Evolutionary conservation across 2,113 vertebrate genomes (phyloP).

Genomic region (Pseudonaja textilis): DNA sequence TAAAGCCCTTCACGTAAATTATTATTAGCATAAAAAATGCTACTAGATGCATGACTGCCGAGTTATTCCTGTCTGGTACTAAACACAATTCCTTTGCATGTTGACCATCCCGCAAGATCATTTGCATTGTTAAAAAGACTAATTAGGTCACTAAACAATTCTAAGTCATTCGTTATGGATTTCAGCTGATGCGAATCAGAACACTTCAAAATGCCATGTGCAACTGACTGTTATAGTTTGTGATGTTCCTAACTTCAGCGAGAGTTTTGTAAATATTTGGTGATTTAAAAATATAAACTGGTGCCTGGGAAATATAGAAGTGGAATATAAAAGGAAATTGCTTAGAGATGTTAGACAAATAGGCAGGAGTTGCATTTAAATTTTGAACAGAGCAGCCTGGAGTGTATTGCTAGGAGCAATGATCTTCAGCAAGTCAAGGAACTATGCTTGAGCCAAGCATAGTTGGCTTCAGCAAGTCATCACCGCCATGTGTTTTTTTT

Average conservation of each 20-base stretch:
- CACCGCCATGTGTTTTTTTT: neutral
- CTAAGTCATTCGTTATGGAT: neutral
- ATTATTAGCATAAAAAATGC: neutral
- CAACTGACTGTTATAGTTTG: neutral
- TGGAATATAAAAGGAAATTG: neutral
- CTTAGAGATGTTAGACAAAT: neutral
- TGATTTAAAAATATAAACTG: neutral
- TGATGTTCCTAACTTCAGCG: neutral
- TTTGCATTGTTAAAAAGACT: constrained; percentile 2
- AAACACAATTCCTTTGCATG: constrained; percentile 1
- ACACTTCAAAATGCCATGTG: neutral
- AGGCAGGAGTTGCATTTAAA: too few relatives aligned
- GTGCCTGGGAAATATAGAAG: neutral
- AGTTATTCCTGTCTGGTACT: neutral
- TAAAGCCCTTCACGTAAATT: neutral
- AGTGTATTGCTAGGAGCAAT: neutral
- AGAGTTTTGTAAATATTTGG: neutral
- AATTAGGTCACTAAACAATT: constrained; percentile 3
- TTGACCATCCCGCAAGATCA: constrained; percentile 8
- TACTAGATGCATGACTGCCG: constrained; percentile 12
- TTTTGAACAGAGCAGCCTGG: neutral
- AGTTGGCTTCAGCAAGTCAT: too few relatives aligned
- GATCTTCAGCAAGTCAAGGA: neutral
- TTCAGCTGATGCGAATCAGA: neutral
- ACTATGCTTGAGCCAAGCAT: neutral